These are phyloP conservation scores for Heteropelma amictum DNA, from an alignment of 2,888 invertebrate species.

Conservation along the genomic window DNA sequence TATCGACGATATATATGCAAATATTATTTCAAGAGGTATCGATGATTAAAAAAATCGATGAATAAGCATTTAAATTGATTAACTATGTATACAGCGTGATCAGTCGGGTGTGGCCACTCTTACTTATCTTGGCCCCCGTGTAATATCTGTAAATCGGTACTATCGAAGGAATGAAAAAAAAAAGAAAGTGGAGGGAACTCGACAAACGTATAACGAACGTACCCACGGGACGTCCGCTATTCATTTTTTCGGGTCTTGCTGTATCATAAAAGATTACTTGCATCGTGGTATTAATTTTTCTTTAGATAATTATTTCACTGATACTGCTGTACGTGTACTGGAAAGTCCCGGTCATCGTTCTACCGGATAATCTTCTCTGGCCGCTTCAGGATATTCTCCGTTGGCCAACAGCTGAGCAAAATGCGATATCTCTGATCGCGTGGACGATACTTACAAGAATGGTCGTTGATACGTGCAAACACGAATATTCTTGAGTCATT, in stretches of 20 bases:
- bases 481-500: conserved; percentile 38
- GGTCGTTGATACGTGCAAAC: conserved; percentile 56
- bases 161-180: too few relatives aligned
- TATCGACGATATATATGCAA: conserved; percentile 39
- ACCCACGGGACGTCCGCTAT: too few relatives aligned
- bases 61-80: too few relatives aligned
- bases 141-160: too few relatives aligned
- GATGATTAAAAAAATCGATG: not conserved
- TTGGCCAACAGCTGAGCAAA: conserved; percentile 69
- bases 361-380: conserved; percentile 69
- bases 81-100: too few relatives aligned
- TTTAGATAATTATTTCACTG: conserved; percentile 62
- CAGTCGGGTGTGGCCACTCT: too few relatives aligned
- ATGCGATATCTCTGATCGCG: conserved; percentile 69
- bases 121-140: too few relatives aligned
- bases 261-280: not conserved
- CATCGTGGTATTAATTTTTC: not conserved
- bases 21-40: too few relatives aligned
- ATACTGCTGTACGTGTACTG: conserved; percentile 66
- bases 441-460: conserved; percentile 68
- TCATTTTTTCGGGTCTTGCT: too few relatives aligned
- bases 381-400: conserved; percentile 69
- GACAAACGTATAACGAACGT: too few relatives aligned
- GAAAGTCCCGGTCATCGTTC: conserved; percentile 67
- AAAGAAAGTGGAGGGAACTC: too few relatives aligned